These are phyloP conservation scores for Amiota minor DNA, from an alignment of 2,888 invertebrate species.

Conservation along the genomic window DNA sequence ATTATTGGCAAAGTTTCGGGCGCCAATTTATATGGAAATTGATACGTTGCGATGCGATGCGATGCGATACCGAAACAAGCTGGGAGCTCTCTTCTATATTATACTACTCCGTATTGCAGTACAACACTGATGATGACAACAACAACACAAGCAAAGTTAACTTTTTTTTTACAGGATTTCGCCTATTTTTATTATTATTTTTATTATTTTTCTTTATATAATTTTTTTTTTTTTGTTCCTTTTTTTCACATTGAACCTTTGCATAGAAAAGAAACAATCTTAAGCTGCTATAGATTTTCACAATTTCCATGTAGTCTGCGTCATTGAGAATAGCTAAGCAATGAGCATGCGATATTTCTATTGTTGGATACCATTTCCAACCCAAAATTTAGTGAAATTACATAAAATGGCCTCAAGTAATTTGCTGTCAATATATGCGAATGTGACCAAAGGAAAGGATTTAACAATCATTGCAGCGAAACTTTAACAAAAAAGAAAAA, in stretches of 20 bases:
- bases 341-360: no score
- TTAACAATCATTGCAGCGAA: no score
- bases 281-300: neutral
- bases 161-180: neutral
- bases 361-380: neutral
- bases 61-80: slow-evolving; percentile 1
- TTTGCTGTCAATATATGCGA: slow-evolving; percentile 14
- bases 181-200: neutral
- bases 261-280: neutral
- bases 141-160: neutral
- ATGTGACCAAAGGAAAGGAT: neutral
- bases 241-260: neutral
- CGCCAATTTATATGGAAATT: slow-evolving; percentile 68
- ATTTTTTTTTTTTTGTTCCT: neutral
- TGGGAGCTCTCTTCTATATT: neutral
- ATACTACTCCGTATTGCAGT: neutral
- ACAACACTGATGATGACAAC: no score
- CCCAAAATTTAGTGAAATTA: slow-evolving; percentile 20
- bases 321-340: no score
- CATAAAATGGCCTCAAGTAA: slow-evolving; percentile 5
- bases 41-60: slow-evolving; percentile 49
- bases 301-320: no score
- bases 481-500: no score
- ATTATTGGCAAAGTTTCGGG: slow-evolving; percentile 66
- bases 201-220: neutral